Evolutionary conservation across 2,797 vertebrate genomes (phyloP), one percentile per base, ranked within the genome.

Genomic region (Epinephelus awoara): DNA sequence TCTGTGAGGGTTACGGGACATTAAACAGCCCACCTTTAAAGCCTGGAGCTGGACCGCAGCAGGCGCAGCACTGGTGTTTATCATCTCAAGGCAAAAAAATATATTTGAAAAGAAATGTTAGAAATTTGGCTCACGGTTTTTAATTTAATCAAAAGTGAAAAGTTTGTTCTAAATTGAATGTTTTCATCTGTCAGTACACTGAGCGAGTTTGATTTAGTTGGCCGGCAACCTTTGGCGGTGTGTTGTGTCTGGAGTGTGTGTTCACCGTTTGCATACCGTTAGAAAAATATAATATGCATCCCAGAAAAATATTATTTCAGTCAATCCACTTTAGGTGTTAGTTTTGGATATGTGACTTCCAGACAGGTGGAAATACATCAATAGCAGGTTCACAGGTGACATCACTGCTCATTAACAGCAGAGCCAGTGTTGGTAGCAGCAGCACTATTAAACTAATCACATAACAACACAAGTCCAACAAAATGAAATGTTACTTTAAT

Each of bases 21-120:
- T 91, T 87, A 84, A 91, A 82, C 92, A 92, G 89, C 67, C 81
- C 65, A 85, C 85, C 77, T 88, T 83, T 83, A 87, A 46, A 73
- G 76, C 25, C 25, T 23, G 69, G 27, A 52, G 65, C 2, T 25
- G 46, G 56, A 52, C 67, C 2, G 14, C 57, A 64, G 69, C 74
- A 59, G 75, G 27, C 81, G 49, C 67, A 50, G n/a, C 6, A 19
- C 80, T 85, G 90, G 62, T 66, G 76, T 86, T 88, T 61, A 55
- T 90, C 72, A 82, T 67, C 54, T 4, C 1, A n/a, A 69, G 49
- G 23, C 52, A 58, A 71, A 77, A 83, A 38, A 4, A 72, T 21
- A 62, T 3, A 40, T 72, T 63, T 71, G 14, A 82, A 75, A 62
- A 42, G 55, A 84, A 85, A 77, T 42, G 51, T 29, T 58, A 6